Percentiles rank a stretch among this genome's conserved stretches.
Evolutionary conservation across 1,140 invertebrate genomes (phyloP).

Genomic region (Neoseiulus cucumeris): DNA sequence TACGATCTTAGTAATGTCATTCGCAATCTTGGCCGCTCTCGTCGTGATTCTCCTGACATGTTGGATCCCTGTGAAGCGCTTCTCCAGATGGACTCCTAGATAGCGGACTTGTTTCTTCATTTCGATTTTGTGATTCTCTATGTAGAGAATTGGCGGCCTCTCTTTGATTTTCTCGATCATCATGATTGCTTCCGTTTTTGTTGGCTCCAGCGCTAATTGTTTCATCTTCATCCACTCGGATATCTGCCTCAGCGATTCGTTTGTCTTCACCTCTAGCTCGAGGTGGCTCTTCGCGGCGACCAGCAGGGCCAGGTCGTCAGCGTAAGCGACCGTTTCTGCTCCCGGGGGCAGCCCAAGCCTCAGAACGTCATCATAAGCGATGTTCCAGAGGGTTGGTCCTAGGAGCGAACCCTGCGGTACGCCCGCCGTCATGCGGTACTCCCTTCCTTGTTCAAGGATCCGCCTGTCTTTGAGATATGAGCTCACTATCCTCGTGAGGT

Average conservation of each 20-base stretch:
- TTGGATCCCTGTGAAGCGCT: background rate
- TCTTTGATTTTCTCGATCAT: background rate
- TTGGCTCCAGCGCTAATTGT: background rate
- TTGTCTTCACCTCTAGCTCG: background rate
- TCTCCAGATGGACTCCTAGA: too few species aligned
- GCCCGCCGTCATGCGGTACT: background rate
- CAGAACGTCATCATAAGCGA: background rate
- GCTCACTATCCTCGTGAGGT: background rate
- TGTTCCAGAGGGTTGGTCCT: too few species aligned
- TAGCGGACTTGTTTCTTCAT: background rate
- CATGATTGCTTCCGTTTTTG: background rate
- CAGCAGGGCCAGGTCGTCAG: slow-evolving; percentile 7
- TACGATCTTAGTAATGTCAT: background rate
- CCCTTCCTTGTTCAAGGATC: background rate
- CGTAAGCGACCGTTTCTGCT: background rate
- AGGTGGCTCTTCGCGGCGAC: background rate
- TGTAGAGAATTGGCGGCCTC: background rate
- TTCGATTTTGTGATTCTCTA: background rate
- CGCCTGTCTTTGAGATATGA: background rate
- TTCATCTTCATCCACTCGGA: background rate
- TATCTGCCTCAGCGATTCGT: background rate
- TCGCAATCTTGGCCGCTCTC: background rate
- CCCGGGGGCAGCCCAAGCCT: background rate
- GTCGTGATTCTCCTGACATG: background rate
- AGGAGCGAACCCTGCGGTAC: background rate